Conservation (phyloP, 2,888 invertebrate genomes). For the Geophilus truncorum region DNA sequence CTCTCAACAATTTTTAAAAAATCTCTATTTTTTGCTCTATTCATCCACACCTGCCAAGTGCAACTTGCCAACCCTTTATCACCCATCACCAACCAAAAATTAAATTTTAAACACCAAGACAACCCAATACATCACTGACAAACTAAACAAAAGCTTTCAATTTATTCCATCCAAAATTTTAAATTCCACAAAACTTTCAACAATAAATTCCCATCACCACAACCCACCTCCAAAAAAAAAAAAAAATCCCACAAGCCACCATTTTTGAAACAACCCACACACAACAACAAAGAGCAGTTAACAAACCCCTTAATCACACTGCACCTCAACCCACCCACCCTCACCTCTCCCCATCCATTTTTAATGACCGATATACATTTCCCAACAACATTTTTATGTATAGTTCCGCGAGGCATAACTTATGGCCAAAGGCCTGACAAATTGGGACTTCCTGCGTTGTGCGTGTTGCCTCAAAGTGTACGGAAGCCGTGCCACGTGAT, state of each 20-base stretch:
- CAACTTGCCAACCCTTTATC: background rate
- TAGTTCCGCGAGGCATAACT: background rate
- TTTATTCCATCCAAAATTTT: background rate
- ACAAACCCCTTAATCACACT: background rate
- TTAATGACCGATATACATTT: background rate
- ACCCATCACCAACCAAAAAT: no score
- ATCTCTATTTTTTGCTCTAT: no score
- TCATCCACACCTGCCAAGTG: background rate
- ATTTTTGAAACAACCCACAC: background rate
- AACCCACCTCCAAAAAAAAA: no score
- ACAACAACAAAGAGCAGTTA: no score
- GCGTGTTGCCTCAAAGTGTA: background rate
- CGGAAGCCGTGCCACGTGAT: background rate
- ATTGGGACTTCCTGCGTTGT: constrained; percentile 2
- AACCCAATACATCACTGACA: no score
- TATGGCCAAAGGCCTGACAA: constrained; percentile 10
- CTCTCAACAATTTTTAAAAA: no score
- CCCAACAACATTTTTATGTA: constrained; percentile 1
- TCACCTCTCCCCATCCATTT: background rate
- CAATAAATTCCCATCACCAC: background rate
- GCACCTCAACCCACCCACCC: background rate
- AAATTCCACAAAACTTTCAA: no score
- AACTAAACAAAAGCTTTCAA: background rate
- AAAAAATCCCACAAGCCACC: background rate
- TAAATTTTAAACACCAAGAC: background rate